A percentile compares a stretch with the other conserved stretches of the same genome.
phyloP scores from a whole-genome alignment of 2,113 vertebrate species.

The Anguilla japonica region DNA sequence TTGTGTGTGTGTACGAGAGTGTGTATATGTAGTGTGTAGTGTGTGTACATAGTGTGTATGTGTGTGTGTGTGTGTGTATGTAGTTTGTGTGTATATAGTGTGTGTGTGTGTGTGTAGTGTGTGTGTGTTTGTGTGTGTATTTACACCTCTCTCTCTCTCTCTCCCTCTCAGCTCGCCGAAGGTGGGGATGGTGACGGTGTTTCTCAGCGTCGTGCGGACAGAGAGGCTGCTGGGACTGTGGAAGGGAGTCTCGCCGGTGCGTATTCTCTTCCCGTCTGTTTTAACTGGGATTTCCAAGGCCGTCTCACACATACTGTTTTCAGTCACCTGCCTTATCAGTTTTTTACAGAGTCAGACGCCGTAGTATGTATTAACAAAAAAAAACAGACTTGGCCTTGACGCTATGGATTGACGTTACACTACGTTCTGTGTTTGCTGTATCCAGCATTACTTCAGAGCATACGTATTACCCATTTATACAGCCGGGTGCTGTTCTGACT shows the following conservation, averaged over 20 bases:
- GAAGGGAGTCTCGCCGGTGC: constrained; percentile 92
- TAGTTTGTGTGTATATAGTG: not conserved
- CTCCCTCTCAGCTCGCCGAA: constrained; percentile 71
- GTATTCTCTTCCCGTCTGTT: constrained; percentile 39
- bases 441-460: not conserved
- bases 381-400: not conserved
- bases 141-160: constrained; percentile 15
- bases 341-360: not conserved
- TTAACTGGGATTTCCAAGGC: no score
- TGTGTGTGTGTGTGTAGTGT: not conserved
- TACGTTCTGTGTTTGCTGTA: not conserved
- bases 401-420: not conserved
- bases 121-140: not conserved
- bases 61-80: not conserved
- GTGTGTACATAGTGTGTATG: not conserved
- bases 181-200: constrained; percentile 80
- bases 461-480: not conserved
- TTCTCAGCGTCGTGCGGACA: constrained; percentile 81
- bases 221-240: constrained; percentile 89
- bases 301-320: not conserved
- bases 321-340: not conserved
- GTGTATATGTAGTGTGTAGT: not conserved
- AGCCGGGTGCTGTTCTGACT: no score
- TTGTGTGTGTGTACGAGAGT: not conserved
- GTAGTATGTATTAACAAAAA: not conserved